phyloP scores from a whole-genome alignment of 2,113 vertebrate species.

The Archocentrus centrarchus region DNA sequence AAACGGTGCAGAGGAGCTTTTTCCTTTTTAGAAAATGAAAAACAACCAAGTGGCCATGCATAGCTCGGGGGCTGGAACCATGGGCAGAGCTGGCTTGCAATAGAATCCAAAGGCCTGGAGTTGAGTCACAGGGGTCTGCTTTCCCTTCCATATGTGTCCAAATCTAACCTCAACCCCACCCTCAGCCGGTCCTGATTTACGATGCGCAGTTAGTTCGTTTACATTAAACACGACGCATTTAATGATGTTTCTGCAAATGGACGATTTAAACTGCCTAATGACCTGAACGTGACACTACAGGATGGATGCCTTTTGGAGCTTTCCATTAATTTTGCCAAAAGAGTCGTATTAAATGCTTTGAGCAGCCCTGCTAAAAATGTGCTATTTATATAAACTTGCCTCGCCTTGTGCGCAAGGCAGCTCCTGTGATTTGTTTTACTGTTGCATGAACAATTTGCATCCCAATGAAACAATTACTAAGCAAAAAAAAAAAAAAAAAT shows the following conservation, averaged over 20 bases:
- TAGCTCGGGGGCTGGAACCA: not conserved
- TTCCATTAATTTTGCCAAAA: not conserved
- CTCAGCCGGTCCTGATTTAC: not conserved
- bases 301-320: not conserved
- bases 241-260: not conserved
- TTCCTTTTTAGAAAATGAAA: conserved; percentile 6
- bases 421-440: too few relatives aligned
- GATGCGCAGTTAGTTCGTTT: not conserved
- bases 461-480: too few relatives aligned
- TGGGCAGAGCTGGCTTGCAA: not conserved
- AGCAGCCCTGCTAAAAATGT: too few relatives aligned
- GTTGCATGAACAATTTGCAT: too few relatives aligned
- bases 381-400: too few relatives aligned
- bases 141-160: not conserved
- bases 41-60: not conserved
- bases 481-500: not conserved
- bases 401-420: too few relatives aligned
- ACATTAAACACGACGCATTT: not conserved
- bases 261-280: not conserved
- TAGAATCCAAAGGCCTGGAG: not conserved
- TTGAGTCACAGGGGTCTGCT: not conserved
- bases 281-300: not conserved
- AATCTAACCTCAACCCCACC: not conserved
- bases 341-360: too few relatives aligned
- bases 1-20: not conserved